Evolutionary conservation across 37 sponge, comb jelly and placozoan genomes (phyloP), one percentile per base, ranked within the genome.

Genomic region (Cliona cf. orientalis): DNA sequence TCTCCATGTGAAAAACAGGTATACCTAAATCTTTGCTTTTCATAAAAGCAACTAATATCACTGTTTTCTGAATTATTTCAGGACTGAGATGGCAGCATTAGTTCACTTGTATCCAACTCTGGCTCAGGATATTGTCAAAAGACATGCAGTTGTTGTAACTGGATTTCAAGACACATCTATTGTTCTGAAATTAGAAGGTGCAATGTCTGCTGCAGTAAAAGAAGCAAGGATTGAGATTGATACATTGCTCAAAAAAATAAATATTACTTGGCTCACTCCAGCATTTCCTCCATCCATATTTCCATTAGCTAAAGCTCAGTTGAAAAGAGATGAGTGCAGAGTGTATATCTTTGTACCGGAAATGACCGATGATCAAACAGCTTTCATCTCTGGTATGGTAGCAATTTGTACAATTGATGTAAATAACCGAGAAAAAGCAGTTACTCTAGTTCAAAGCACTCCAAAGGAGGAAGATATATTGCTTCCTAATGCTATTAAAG

Each of bases 1-100:
- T 35, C 72, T 89, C 25, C 37, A 65, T 46, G 46, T 89, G 28
- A n/a, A 45, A 43, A 75, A 76, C 58, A 77, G 71, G 80, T 62
- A 62, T 62, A 62, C n/a, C 7, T 26, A 62, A 6, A 62, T 26
- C 14, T 26, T 21, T 5, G 31, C 62, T 19, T 31, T 3, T 32
- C 4, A 1, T 66, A 34, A 5, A 32, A 66, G 5, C 31, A 5
- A 3, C 34, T 5, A 19, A 66, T 66, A 34, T 19, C 35, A 66
- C 32, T 37, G 14, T 21, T 66, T 44, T 12, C 21, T 14, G 14
- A 9, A 23, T 71, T 44, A 2, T 44, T 49, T 0, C 65, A 86
- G 86, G 65, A 12, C 32, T 11, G 49, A 77, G 56, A 69, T 71
- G 42, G 57, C 19, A 29, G 65, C 79, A 3, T 64, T 86, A 29